Base-by-base conservation (phyloP, 1,140 invertebrate genomes). In the Venustaconcha ellipsiformis region DNA sequence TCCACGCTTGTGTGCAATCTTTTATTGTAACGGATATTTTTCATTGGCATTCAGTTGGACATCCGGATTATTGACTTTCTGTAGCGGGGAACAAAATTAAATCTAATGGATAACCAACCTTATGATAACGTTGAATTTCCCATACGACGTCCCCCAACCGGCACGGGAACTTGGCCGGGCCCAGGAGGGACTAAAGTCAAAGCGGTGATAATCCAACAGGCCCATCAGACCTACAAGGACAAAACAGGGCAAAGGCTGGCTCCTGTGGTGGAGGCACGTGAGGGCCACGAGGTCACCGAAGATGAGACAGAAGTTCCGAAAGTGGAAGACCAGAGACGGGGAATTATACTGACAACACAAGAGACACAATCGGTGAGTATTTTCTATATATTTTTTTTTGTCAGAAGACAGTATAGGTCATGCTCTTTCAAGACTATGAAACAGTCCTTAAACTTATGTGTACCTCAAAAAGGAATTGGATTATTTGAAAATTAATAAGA, bases 121-220 rank as follows among this genome's bases (percentile, higher is more conserved):
- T 84, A 84, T 56, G 83, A 84, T 66, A 84, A 84, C 76, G 83
- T 84, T 62, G 83, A 84, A 72, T 84, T 84, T 67, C 78, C 78
- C 12, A 63, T 82, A 30, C 72, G 80, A 62, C 76, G 67, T 48
- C 78, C 77, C 2, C 74, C 55, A 14, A 71, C 78, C 14, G 71
- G 71, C 11, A 69, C 75, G 17, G 20, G 20, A 17, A 57, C 63
- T 11, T n/a, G 20, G 13, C 62, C 63, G 26, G 57, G 70, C 18
- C 75, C 72, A 55, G 15, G 75, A 60, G 75, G 62, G 30, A 64
- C 70, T 20, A 59, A 72, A n/a, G 23, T 77, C n/a, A 72, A 57
- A 11, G 70, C 57, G 14, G 75, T 67, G 14, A 64, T 64, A 14
- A 37, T 60, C 8, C 59, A 48, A 20, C 64, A 71, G 63, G 74